Conservation (phyloP, 2,888 invertebrate genomes). For the Cacoxenus indagator region DNA sequence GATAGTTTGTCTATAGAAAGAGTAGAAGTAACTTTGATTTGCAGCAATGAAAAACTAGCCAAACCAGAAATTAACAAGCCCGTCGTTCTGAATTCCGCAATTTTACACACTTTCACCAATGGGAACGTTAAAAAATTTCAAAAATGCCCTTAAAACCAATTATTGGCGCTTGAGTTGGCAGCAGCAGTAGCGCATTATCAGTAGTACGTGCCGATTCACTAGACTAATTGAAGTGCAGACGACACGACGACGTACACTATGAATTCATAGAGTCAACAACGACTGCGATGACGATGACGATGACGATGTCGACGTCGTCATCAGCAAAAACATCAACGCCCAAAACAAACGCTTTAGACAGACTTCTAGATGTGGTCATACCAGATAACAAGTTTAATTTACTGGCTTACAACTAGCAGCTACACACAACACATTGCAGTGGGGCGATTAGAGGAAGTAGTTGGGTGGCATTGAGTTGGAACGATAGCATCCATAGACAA, state of each 20-base stretch:
- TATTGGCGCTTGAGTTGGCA: background rate
- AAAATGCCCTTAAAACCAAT: background rate
- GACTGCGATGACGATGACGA: background rate
- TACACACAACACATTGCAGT: no score
- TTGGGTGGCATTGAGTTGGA: background rate
- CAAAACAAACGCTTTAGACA: slow-evolving; percentile 20
- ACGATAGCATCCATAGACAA: background rate
- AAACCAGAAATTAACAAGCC: no score
- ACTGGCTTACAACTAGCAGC: slow-evolving; percentile 19
- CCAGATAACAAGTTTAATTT: slow-evolving; percentile 35
- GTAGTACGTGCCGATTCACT: slow-evolving; percentile 1
- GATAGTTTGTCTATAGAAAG: no score
- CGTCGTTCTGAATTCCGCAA: background rate
- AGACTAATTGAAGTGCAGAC: slow-evolving; percentile 23
- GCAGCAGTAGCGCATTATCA: background rate
- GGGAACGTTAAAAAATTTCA: background rate
- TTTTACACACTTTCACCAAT: background rate
- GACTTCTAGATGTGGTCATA: slow-evolving; percentile 19
- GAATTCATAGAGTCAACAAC: background rate
- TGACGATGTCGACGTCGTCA: background rate
- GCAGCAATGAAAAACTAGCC: no score
- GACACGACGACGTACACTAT: background rate
- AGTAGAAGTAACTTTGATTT: no score
- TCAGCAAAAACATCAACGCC: background rate
- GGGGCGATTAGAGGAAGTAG: background rate